These are phyloP conservation scores for Machimus rusticus DNA, from an alignment of 2,888 invertebrate genomes.

Conservation along the genomic window DNA sequence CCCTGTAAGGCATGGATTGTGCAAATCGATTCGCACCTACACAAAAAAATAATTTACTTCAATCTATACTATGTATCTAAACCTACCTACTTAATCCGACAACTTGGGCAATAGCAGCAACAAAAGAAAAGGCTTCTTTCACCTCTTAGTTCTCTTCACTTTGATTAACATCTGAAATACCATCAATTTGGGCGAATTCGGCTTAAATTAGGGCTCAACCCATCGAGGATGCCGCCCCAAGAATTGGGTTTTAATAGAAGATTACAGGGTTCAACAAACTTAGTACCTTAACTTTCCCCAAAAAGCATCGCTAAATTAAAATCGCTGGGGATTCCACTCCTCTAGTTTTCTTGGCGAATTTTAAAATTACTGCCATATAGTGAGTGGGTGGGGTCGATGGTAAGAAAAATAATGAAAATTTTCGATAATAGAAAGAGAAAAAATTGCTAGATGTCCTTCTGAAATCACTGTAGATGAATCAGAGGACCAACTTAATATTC, in stretches of 20 bases:
- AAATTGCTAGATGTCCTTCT: no score
- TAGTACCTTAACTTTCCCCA: background rate
- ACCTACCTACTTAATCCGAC: background rate
- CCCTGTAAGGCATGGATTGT: background rate
- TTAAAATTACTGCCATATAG: background rate
- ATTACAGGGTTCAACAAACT: background rate
- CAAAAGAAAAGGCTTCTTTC: background rate
- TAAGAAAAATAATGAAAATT: no score
- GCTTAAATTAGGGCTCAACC: background rate
- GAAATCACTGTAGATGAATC: no score
- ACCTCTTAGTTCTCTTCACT: background rate
- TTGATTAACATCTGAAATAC: background rate
- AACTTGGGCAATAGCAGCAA: background rate
- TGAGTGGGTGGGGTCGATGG: no score
- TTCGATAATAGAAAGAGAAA: no score
- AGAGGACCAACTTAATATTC: no score
- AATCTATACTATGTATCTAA: background rate
- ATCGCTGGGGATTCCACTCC: background rate
- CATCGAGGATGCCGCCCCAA: background rate
- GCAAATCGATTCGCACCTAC: background rate
- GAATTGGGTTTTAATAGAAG: background rate
- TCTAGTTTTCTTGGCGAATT: background rate
- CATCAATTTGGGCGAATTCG: background rate
- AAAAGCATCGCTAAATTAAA: background rate
- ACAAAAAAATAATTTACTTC: background rate